Conservation (phyloP, 2,113 vertebrate species). For the cattle (Bos taurus) region ARS-UCD2.0 NC_037338.1:10853001-10853500, state of each 20-base stretch:
- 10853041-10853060: background rate
- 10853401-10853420: background rate
- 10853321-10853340: background rate
- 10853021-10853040: background rate
- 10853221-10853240: background rate
- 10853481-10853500: background rate
- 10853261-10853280: background rate
- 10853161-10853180: background rate
- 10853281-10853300: background rate
- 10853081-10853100: background rate
- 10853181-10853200: background rate
- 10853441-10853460: background rate
- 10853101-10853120: background rate
- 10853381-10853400: background rate
- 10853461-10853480: background rate
- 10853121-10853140: background rate
- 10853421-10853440: background rate
- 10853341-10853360: background rate
- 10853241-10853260: background rate
- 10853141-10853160: background rate
- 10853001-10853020: background rate
- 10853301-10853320: background rate
- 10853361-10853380: background rate
- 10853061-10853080: background rate
- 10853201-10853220: constrained; percentile 3